A percentile compares a stretch with the other conserved stretches of the same genome.
phyloP scores from a whole-genome alignment of 2,113 vertebrate genomes.

The Spheniscus mendiculus region DNA sequence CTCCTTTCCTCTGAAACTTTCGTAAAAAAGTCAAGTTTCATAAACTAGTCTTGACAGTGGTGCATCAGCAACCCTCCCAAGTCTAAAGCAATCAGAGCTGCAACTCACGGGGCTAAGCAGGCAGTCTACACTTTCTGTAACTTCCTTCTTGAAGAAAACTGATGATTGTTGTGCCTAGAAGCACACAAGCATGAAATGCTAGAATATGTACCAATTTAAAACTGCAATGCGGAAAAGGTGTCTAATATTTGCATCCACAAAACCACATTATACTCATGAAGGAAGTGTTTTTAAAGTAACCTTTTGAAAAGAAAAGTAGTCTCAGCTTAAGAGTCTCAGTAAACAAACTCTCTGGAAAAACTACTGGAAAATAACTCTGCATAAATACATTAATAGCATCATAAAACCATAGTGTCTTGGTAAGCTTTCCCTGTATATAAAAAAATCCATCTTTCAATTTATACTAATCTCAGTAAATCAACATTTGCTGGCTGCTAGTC shows the following conservation, averaged over 20 bases:
- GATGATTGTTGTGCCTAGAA: not conserved
- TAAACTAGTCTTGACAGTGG: not conserved
- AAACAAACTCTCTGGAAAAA: not conserved
- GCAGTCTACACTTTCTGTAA: not conserved
- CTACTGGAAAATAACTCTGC: not conserved
- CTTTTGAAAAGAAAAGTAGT: not conserved
- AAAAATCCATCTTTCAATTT: not conserved
- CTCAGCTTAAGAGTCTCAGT: not conserved
- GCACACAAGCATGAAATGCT: not conserved
- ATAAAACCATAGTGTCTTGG: not conserved
- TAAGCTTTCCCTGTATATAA: not conserved
- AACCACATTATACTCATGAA: not conserved
- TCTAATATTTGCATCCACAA: not conserved
- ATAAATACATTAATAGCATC: not conserved
- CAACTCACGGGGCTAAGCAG: not conserved
- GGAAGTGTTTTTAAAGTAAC: not conserved
- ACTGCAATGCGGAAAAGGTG: not conserved
- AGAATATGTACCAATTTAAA: not conserved
- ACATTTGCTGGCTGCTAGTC: not conserved
- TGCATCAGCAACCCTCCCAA: not conserved
- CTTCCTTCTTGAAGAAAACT: not conserved
- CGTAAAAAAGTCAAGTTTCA: not conserved
- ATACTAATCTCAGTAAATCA: not conserved
- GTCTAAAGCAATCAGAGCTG: not conserved
- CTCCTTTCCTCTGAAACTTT: not conserved